phyloP scores from a whole-genome alignment of 2,797 vertebrate species.

The Lophius americanus region DNA sequence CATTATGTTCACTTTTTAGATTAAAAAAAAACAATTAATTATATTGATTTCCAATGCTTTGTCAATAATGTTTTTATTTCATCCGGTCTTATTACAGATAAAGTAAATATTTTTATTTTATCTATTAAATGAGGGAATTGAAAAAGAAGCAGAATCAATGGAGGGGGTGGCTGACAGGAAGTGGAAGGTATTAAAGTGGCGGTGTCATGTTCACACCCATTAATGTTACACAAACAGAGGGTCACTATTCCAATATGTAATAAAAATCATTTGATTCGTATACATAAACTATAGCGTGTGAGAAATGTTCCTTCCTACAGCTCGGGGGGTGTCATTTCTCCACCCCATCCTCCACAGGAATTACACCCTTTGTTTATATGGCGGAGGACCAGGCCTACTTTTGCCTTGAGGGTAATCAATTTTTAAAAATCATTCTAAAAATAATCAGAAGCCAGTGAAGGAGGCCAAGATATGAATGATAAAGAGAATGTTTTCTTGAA shows the following conservation, averaged over 20 bases:
- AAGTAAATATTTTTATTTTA: too few species aligned
- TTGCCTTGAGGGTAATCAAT: conserved; percentile 52
- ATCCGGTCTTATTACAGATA: too few species aligned
- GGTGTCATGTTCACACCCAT: too few species aligned
- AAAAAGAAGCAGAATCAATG: not conserved
- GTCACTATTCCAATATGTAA: too few species aligned
- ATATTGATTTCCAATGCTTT: not conserved
- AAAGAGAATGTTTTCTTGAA: conserved; percentile 22
- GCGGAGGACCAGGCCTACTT: conserved; percentile 40
- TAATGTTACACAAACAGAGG: too few species aligned
- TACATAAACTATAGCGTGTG: too few species aligned
- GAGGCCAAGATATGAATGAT: conserved; percentile 28
- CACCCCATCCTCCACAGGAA: conserved; percentile 10
- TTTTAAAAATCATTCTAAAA: conserved; percentile 40
- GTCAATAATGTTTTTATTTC: not conserved
- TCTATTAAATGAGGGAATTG: too few species aligned
- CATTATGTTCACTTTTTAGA: not conserved
- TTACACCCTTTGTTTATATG: conserved; percentile 20
- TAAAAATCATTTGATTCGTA: too few species aligned
- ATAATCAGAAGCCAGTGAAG: conserved; percentile 36
- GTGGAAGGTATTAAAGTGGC: not conserved
- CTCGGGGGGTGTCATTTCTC: too few species aligned
- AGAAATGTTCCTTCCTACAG: too few species aligned
- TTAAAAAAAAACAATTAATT: not conserved
- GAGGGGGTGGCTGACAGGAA: not conserved